A percentile compares a stretch with the other conserved stretches of the same genome.
These are phyloP conservation scores for Drosophila mettleri DNA, from an alignment of 2,888 invertebrate species.

Conservation along the genomic window DNA sequence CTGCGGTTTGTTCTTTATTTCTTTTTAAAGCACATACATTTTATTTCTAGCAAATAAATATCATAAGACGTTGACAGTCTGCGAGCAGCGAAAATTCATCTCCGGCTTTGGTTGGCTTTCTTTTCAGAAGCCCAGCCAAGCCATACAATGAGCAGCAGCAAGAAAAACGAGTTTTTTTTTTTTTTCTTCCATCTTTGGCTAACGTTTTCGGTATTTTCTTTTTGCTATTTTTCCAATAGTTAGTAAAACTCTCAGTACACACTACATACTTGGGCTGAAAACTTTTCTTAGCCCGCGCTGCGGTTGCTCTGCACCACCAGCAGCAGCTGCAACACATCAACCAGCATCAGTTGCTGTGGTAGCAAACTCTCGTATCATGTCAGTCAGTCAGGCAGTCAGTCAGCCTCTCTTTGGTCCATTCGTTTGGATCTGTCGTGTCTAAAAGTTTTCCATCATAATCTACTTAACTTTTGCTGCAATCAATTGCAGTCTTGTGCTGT, in stretches of 20 bases:
- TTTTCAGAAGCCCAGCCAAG: constrained; percentile 33
- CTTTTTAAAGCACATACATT: constrained; percentile 45
- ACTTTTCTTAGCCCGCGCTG: constrained; percentile 44
- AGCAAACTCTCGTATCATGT: constrained; percentile 55
- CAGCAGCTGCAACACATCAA: constrained; percentile 5
- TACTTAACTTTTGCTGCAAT: constrained; percentile 81
- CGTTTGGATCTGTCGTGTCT: constrained; percentile 31
- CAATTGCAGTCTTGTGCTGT: constrained; percentile 70
- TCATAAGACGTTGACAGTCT: constrained; percentile 50
- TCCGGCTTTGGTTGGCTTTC: constrained; percentile 29
- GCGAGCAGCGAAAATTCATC: constrained; percentile 36
- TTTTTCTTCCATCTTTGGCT: neutral
- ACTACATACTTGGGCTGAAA: constrained; percentile 50
- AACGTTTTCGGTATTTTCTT: constrained; percentile 22
- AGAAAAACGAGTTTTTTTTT: constrained; percentile 52
- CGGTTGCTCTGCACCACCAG: constrained; percentile 24
- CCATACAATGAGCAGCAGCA: constrained; percentile 31
- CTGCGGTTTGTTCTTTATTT: constrained; percentile 35
- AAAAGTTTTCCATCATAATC: constrained; percentile 80
- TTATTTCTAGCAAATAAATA: constrained; percentile 60
- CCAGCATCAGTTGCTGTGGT: constrained; percentile 18
- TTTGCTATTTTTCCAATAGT: constrained; percentile 42
- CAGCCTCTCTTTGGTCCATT: constrained; percentile 15
- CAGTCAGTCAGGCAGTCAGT: no score
- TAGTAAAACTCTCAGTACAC: constrained; percentile 44